Percentiles rank a stretch among this genome's conserved stretches.
Evolutionary conservation across 1,140 invertebrate genomes (phyloP).

Genomic region (Drosophila bipectinata): DNA sequence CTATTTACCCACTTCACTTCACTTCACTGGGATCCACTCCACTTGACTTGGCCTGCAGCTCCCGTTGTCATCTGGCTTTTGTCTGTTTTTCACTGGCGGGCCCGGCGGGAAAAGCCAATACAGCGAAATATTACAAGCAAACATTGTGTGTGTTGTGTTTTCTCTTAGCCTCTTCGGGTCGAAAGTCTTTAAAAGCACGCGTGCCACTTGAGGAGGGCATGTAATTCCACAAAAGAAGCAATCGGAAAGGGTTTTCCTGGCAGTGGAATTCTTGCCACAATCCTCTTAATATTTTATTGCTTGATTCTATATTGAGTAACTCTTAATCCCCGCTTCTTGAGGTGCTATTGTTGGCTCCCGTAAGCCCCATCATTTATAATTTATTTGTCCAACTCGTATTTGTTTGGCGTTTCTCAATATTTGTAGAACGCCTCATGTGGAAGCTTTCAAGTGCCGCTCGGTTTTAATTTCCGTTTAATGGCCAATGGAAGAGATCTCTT

Average conservation of each 20-base stretch:
- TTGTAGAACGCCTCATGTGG: conserved; percentile 30
- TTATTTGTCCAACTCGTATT: conserved; percentile 36
- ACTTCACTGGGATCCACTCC: conserved; percentile 28
- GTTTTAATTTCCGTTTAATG: conserved; percentile 54
- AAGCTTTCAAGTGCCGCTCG: conserved; percentile 19
- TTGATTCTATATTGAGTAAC: conserved; percentile 24
- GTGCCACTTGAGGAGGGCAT: conserved; percentile 52
- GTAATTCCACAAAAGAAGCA: conserved; percentile 41
- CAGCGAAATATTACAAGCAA: conserved; percentile 18
- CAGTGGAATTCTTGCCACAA: background rate
- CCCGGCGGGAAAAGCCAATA: conserved; percentile 24
- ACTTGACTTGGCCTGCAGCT: conserved; percentile 16
- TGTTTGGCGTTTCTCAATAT: conserved; percentile 45
- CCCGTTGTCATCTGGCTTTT: conserved; percentile 36
- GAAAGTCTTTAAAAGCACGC: conserved; percentile 22
- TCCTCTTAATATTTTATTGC: background rate
- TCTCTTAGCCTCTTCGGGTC: conserved; percentile 8
- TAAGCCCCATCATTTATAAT: conserved; percentile 31
- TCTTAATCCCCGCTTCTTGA: background rate
- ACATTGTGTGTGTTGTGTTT: conserved; percentile 19
- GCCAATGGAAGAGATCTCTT: conserved; percentile 36
- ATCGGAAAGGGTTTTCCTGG: conserved; percentile 13
- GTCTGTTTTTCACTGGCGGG: conserved; percentile 39
- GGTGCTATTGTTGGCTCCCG: background rate
- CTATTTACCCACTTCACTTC: conserved; percentile 38